Evolutionary conservation across 2,888 invertebrate species (phyloP).

Genomic region (Thecocarcelia acutangulata): DNA sequence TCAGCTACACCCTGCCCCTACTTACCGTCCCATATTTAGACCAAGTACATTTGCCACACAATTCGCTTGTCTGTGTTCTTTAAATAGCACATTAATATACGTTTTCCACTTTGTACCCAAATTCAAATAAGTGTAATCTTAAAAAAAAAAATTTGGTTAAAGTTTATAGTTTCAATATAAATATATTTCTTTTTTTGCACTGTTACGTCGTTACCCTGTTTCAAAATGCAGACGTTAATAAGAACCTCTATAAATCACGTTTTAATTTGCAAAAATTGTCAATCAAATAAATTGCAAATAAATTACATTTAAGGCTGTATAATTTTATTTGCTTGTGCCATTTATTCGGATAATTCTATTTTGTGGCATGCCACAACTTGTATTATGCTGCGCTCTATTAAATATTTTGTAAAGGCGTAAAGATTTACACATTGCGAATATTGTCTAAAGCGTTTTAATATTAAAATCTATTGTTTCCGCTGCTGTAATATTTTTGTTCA

Average conservation of each 20-base stretch:
- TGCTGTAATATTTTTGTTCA: constrained; percentile 14
- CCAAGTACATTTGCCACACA: no score
- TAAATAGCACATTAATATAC: no score
- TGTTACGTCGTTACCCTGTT: no score
- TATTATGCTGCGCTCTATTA: constrained; percentile 19
- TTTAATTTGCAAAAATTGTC: constrained; percentile 9
- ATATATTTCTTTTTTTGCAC: no score
- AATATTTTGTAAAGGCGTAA: constrained; percentile 45
- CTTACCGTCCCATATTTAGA: no score
- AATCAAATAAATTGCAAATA: constrained; percentile 44
- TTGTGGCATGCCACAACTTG: constrained; percentile 41
- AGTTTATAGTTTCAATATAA: no score
- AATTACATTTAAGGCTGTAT: constrained; percentile 11
- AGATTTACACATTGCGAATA: constrained; percentile 60
- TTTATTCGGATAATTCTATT: constrained; percentile 14
- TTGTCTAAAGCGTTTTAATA: constrained; percentile 61
- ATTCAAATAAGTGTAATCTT: no score
- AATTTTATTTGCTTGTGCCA: not conserved
- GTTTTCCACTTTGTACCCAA: no score
- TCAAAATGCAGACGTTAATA: not conserved
- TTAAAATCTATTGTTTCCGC: constrained; percentile 66
- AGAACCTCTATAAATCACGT: constrained; percentile 3
- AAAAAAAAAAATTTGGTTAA: no score
- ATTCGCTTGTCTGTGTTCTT: no score
- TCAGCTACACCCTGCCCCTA: no score